Evolutionary conservation across 2,797 vertebrate species (phyloP).

Genomic region (Sciaenops ocellatus): DNA sequence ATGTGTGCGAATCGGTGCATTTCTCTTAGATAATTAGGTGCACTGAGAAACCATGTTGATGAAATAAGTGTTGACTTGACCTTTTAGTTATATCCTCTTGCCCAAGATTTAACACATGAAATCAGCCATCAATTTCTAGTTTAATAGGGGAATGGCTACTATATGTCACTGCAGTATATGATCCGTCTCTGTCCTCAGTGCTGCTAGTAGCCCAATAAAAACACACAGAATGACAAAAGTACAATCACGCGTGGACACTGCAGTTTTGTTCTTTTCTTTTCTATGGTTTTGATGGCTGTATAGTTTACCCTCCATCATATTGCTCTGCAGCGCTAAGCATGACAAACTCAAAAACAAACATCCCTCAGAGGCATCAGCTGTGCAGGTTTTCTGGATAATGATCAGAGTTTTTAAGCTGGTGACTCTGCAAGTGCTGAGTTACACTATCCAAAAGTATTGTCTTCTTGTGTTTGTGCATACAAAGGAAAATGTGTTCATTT

Average conservation of each 20-base stretch:
- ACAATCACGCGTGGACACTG: background rate
- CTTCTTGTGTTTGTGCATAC: slow-evolving; percentile 34
- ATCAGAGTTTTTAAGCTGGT: slow-evolving; percentile 53
- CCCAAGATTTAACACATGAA: background rate
- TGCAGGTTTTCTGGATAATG: slow-evolving; percentile 41
- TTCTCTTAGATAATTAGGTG: slow-evolving; percentile 27
- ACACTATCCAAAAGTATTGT: slow-evolving; percentile 9
- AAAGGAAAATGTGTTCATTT: slow-evolving; percentile 61
- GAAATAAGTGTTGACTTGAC: slow-evolving; percentile 56
- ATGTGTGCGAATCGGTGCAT: background rate
- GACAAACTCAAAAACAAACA: slow-evolving; percentile 41
- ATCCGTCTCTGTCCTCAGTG: background rate
- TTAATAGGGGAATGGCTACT: slow-evolving; percentile 13
- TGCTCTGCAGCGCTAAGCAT: slow-evolving; percentile 23
- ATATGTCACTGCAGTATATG: background rate
- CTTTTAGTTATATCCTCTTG: slow-evolving; percentile 33
- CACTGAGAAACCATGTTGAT: slow-evolving; percentile 24
- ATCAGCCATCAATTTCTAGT: slow-evolving; percentile 13
- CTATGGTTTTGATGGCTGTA: slow-evolving; percentile 25
- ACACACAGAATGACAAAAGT: background rate
- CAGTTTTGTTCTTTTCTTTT: slow-evolving; percentile 2
- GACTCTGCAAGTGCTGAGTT: slow-evolving; percentile 45
- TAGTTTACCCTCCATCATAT: slow-evolving; percentile 25
- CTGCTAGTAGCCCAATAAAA: slow-evolving; percentile 28
- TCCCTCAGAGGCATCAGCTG: slow-evolving; percentile 37